Evolutionary conservation across 2,888 invertebrate genomes (phyloP).

Genomic region (Apodemia hepburni): DNA sequence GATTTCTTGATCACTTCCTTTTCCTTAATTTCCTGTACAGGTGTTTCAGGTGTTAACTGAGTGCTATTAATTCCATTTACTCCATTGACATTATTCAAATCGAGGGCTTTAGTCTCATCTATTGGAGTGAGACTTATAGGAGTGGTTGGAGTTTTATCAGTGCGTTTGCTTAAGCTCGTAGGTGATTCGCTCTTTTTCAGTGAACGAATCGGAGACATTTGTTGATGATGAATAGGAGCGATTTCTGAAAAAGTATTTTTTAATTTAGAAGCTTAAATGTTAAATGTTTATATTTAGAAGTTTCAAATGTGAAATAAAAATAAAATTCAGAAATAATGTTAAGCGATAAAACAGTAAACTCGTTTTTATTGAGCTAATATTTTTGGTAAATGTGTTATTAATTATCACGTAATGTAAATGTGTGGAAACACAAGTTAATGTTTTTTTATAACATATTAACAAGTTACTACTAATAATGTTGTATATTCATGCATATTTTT

Average conservation of each 20-base stretch:
- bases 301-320: slow-evolving; percentile 29
- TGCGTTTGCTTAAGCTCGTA: slow-evolving; percentile 70
- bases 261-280: slow-evolving; percentile 31
- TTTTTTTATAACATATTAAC: no score
- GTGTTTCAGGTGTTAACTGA: slow-evolving; percentile 66
- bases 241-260: slow-evolving; percentile 63
- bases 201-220: slow-evolving; percentile 76
- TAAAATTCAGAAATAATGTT: neutral
- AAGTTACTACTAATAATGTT: no score
- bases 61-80: slow-evolving; percentile 52
- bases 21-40: slow-evolving; percentile 54
- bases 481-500: no score
- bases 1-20: slow-evolving; percentile 70
- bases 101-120: slow-evolving; percentile 70
- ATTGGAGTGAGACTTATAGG: slow-evolving; percentile 73
- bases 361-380: neutral
- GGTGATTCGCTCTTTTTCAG: slow-evolving; percentile 74
- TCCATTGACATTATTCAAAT: slow-evolving; percentile 66
- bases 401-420: neutral
- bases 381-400: neutral
- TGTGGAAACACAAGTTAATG: neutral
- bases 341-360: slow-evolving; percentile 2
- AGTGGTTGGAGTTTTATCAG: slow-evolving; percentile 74
- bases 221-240: slow-evolving; percentile 74
- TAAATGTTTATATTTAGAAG: slow-evolving; percentile 28